Evolutionary conservation across 2,888 invertebrate genomes (phyloP), one percentile per base, ranked within the genome.

Genomic region (Clepsis dumicolana): DNA sequence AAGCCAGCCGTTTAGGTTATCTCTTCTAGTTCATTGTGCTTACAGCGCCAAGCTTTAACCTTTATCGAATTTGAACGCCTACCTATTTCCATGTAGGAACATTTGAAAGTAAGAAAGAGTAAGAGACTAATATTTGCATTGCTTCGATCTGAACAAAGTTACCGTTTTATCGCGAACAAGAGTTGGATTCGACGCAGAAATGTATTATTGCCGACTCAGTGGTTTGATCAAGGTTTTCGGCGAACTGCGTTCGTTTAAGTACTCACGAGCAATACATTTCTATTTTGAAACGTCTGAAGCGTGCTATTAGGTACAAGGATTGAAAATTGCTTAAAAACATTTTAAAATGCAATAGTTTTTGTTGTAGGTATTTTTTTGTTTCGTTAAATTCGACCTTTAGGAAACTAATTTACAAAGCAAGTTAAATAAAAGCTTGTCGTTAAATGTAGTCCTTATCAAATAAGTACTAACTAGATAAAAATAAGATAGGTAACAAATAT

Each of bases 151-250:
- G 70, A 73, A 70, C 59, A 70, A 59, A 70, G 60, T 70, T 72
- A 70, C 69, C 60, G 71, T 65, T 70, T 21, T 52, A 72, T 70
- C 59, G 41, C 53, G 59, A 70, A 72, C 72, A 64, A 73, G 69
- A 64, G 66, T 65, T 56, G 18, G 63, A 56, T 62, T 70, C 56
- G 60, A 18, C 53, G 57, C 52, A 32, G 44, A 48, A 64, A 53
- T 56, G 62, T 24, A 71, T 72, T 73, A 72, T 71, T 64, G 29
- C 59, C 53, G 25, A 69, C 21, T 69, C 75, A 75, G 41, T 73
- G 74, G 25, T 52, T 71, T 72, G 70, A 73, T 74, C 73, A 73
- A 65, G 72, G 65, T 62, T 54, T 61, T 65, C 52, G 32, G 27
- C 61, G 56, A 65, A 69, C 41, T 25, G 57, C 25, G 41, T 53